phyloP scores from a whole-genome alignment of 2,113 vertebrate genomes.

The Anhinga anhinga region DNA sequence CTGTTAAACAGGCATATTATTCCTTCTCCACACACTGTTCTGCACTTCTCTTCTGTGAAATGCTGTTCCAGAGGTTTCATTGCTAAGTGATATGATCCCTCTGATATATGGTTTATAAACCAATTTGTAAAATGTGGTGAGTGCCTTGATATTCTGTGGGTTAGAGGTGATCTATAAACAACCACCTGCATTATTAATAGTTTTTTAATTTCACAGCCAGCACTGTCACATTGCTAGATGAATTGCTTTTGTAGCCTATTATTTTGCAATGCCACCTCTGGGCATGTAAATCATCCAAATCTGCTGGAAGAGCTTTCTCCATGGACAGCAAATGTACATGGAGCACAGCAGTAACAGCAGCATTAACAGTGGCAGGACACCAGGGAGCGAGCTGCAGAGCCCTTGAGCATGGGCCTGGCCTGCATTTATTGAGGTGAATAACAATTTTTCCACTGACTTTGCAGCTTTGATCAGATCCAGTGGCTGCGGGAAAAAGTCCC shows the following conservation, averaged over 20 bases:
- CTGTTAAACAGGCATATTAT: background rate
- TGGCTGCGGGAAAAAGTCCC: background rate
- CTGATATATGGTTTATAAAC: background rate
- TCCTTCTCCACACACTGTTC: background rate
- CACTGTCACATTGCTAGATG: background rate
- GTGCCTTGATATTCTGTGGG: background rate
- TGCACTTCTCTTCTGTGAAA: background rate
- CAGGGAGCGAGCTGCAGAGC: background rate
- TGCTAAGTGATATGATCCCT: background rate
- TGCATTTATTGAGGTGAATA: background rate
- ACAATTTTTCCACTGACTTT: background rate
- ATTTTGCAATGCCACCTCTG: background rate
- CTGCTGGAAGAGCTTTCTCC: background rate
- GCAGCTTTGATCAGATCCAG: background rate
- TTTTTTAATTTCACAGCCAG: background rate
- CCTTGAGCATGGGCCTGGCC: background rate
- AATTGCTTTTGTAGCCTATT: background rate
- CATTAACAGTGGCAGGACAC: background rate
- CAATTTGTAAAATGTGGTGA: background rate
- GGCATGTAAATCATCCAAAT: background rate
- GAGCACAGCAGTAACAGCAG: background rate
- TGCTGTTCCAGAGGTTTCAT: background rate
- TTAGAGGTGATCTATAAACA: background rate
- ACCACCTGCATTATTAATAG: background rate
- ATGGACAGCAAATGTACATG: rapidly evolving